These are phyloP conservation scores for Psittacus erithacus DNA, from an alignment of 2,113 vertebrate genomes.

Conservation along the genomic window DNA sequence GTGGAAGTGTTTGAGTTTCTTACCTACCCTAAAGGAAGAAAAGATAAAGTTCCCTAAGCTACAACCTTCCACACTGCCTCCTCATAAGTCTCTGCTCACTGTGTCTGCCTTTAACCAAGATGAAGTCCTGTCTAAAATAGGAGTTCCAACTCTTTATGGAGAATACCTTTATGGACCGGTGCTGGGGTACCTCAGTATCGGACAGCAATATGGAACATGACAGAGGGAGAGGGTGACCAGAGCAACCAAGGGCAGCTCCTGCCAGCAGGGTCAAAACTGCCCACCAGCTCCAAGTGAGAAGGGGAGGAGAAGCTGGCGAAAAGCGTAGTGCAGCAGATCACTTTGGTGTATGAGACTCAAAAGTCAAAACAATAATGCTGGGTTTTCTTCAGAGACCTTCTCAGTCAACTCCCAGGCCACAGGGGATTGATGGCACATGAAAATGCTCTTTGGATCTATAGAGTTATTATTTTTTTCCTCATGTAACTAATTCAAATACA, in stretches of 20 bases:
- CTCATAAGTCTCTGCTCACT: background rate
- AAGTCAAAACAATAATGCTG: background rate
- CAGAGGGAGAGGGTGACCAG: background rate
- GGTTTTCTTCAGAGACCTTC: background rate
- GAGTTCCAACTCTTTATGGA: background rate
- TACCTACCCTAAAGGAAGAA: background rate
- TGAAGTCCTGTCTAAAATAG: background rate
- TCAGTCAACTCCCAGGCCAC: background rate
- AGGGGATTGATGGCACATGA: background rate
- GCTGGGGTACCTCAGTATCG: background rate
- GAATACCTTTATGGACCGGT: background rate
- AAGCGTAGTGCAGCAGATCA: background rate
- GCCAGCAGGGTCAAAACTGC: background rate
- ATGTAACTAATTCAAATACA: background rate
- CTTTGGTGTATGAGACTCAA: background rate
- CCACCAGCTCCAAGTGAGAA: background rate
- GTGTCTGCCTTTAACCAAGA: background rate
- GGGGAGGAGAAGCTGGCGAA: background rate
- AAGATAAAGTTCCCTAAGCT: background rate
- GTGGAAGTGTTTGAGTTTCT: background rate
- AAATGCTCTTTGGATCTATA: background rate
- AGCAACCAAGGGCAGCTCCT: background rate
- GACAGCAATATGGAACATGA: background rate
- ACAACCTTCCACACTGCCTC: background rate
- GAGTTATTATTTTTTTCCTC: background rate